Conservation (phyloP, 2,113 vertebrate species). For the Gallinago media region DNA sequence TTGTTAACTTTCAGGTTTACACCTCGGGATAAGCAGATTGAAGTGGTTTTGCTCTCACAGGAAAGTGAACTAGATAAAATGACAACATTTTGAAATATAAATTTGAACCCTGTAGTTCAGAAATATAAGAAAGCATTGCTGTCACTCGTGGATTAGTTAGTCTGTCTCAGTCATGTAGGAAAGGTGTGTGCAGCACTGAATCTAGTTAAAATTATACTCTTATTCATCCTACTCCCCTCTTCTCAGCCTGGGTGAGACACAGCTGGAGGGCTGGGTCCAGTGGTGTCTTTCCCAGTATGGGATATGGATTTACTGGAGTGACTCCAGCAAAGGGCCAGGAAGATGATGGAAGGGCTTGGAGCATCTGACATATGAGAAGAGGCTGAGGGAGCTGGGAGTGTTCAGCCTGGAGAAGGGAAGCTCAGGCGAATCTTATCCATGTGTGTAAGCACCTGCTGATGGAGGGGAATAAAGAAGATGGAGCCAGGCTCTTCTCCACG, state of each 20-base stretch:
- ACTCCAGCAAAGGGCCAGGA: neutral
- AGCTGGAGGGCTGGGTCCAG: neutral
- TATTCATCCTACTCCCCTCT: neutral
- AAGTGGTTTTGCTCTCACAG: neutral
- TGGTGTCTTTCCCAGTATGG: neutral
- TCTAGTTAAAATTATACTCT: slow-evolving; percentile 4
- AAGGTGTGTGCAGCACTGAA: neutral
- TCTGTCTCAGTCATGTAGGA: neutral
- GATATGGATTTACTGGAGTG: accelerated
- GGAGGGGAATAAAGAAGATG: neutral
- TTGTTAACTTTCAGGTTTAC: slow-evolving; percentile 55
- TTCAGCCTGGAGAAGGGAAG: neutral
- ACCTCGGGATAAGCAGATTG: slow-evolving; percentile 46
- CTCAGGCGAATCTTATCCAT: neutral
- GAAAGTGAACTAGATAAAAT: neutral
- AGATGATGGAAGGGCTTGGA: neutral
- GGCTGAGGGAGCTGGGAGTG: neutral
- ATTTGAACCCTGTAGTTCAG: neutral
- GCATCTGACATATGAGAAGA: neutral
- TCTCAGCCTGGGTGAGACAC: neutral
- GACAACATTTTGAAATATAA: neutral
- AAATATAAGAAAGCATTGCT: neutral
- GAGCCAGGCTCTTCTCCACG: neutral
- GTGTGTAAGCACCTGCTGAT: neutral
- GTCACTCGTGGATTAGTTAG: neutral